These are phyloP conservation scores for Pristionchus japonicus DNA, from an alignment of 2,888 invertebrate genomes.

Conservation along the genomic window DNA sequence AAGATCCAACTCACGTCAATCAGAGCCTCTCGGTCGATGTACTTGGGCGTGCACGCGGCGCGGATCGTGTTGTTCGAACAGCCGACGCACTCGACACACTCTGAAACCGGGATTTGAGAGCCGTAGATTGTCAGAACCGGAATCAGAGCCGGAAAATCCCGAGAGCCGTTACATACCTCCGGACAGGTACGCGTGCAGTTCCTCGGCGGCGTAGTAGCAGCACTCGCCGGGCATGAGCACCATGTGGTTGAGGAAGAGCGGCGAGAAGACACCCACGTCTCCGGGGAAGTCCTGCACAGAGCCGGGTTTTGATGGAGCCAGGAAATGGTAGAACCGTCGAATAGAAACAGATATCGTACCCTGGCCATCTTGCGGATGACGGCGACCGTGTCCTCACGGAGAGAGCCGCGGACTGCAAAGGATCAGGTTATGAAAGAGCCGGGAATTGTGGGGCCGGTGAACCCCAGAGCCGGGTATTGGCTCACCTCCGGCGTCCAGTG, in stretches of 20 bases:
- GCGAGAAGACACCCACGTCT: slow-evolving; percentile 80
- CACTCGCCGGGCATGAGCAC: slow-evolving; percentile 88
- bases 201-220: slow-evolving; percentile 90
- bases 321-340: background rate
- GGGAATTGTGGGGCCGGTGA: too few relatives aligned
- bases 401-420: slow-evolving; percentile 63
- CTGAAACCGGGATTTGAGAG: slow-evolving; percentile 80
- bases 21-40: slow-evolving; percentile 89
- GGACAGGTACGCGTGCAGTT: slow-evolving; percentile 94
- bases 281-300: slow-evolving; percentile 57
- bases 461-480: too few relatives aligned
- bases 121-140: too few relatives aligned
- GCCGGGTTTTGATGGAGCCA: background rate
- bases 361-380: slow-evolving; percentile 65
- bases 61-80: slow-evolving; percentile 98
- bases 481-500: slow-evolving; percentile 55
- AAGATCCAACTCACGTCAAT: slow-evolving; percentile 78
- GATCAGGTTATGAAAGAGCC: background rate
- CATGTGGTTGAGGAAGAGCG: slow-evolving; percentile 91
- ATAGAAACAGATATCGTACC: background rate
- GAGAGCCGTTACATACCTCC: slow-evolving; percentile 82
- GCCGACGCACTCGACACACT: slow-evolving; percentile 98
- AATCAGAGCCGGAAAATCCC: background rate
- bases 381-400: slow-evolving; percentile 65
- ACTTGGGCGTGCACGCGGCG: slow-evolving; percentile 95